Conservation (phyloP, 2,113 vertebrate genomes). For the Coracopsis vasa region DNA sequence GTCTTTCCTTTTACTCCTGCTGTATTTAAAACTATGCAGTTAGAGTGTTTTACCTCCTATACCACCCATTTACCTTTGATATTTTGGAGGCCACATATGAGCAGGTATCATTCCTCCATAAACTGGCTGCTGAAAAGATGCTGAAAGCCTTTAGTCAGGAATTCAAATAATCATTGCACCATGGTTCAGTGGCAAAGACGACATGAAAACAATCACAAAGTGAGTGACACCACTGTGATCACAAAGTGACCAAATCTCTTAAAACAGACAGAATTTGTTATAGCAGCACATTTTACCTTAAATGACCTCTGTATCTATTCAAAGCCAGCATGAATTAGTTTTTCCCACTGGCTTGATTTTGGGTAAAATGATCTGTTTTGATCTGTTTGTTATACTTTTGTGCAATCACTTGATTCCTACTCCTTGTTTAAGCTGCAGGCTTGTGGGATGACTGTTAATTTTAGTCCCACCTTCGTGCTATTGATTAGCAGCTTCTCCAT, state of each 20-base stretch:
- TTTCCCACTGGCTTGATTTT: neutral
- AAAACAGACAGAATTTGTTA: neutral
- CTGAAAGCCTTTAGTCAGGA: neutral
- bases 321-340: conserved; percentile 9
- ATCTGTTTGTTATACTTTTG: conserved; percentile 7
- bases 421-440: conserved; percentile 11
- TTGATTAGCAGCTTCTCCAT: conserved; percentile 8
- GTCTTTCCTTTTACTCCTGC: neutral
- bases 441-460: neutral
- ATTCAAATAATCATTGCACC: neutral
- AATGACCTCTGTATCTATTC: conserved; percentile 25
- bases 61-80: neutral
- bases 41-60: neutral
- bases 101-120: neutral
- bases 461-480: neutral
- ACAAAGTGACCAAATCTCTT: neutral
- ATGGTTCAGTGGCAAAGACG: neutral
- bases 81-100: neutral
- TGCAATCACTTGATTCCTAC: neutral
- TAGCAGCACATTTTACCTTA: conserved; percentile 13
- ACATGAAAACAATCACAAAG: neutral
- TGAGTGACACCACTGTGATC: neutral
- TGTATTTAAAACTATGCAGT: neutral
- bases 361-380: conserved; percentile 40
- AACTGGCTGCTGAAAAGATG: neutral